A percentile compares a stretch with the other conserved stretches of the same genome.
Conservation (phyloP, 2,888 invertebrate species). For the Agrochola circellaris region DNA sequence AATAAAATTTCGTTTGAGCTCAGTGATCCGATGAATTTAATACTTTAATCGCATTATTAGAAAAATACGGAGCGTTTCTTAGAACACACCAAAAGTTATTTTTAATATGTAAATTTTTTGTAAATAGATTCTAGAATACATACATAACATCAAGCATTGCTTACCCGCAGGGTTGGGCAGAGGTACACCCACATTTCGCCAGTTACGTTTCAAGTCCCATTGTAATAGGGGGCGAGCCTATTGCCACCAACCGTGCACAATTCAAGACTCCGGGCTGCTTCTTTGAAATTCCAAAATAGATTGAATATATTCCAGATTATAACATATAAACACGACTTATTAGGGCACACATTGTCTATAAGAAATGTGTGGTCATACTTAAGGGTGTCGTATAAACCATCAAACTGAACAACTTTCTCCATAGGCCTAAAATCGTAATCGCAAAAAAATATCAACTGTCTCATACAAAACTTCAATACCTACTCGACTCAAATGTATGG, state of each 20-base stretch:
- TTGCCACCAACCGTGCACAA: no score
- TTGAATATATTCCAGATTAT: no score
- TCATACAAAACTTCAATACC: not conserved
- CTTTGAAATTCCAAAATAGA: no score
- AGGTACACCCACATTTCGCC: no score
- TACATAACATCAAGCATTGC: no score
- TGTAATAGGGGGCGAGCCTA: no score
- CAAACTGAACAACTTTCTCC: no score
- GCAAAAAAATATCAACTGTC: not conserved
- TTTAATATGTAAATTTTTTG: not conserved
- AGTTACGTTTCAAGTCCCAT: no score
- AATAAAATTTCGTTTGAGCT: conserved; percentile 35
- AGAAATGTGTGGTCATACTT: not conserved
- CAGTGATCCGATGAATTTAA: conserved; percentile 19
- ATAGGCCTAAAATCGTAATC: not conserved
- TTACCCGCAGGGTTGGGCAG: no score
- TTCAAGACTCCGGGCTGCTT: no score
- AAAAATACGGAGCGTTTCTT: conserved; percentile 14
- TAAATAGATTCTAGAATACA: not conserved
- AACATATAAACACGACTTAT: no score
- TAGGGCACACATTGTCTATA: not conserved
- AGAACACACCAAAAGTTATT: not conserved
- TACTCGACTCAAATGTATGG: no score
- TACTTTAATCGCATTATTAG: conserved; percentile 29
- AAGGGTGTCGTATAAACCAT: not conserved